A percentile compares a stretch with the other conserved stretches of the same genome.
Evolutionary conservation across 35 echinoderm and acorn worm genomes (phyloP).

Genomic region (Anneissia japonica): DNA sequence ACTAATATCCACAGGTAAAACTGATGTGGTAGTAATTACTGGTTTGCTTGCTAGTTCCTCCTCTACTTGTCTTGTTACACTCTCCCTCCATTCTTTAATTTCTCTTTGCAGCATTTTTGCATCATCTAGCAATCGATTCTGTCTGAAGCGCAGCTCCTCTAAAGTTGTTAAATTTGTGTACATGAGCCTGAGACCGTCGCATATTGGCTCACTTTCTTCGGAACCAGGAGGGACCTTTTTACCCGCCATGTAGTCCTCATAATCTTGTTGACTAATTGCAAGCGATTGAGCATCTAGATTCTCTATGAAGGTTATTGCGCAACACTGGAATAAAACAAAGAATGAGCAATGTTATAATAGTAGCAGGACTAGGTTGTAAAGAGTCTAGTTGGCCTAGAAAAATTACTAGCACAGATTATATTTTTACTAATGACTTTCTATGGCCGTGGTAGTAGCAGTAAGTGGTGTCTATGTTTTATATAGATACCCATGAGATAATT

Average conservation of each 20-base stretch:
- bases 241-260: constrained; percentile 92
- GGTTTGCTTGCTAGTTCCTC: constrained; percentile 66
- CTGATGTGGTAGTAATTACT: constrained; percentile 32
- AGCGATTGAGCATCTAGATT: constrained; percentile 93
- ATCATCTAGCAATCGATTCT: constrained; percentile 81
- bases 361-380: too few relatives aligned
- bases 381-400: too few relatives aligned
- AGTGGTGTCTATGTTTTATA: too few relatives aligned
- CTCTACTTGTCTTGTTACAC: constrained; percentile 56
- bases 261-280: constrained; percentile 76
- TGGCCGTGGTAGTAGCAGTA: too few relatives aligned
- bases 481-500: too few relatives aligned
- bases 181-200: constrained; percentile 86
- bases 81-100: constrained; percentile 69
- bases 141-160: constrained; percentile 70
- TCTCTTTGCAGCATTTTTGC: constrained; percentile 65
- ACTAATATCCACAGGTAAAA: constrained; percentile 40
- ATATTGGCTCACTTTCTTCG: constrained; percentile 63
- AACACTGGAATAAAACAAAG: constrained; percentile 54
- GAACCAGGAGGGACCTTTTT: constrained; percentile 49
- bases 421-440: too few relatives aligned
- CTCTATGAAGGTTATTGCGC: constrained; percentile 94
- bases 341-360: neutral
- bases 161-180: constrained; percentile 83
- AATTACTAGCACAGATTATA: too few relatives aligned